Percentiles rank a stretch among this genome's conserved stretches.
These are phyloP conservation scores for Euwallacea similis DNA, from an alignment of 1,140 invertebrate genomes.

Conservation along the genomic window DNA sequence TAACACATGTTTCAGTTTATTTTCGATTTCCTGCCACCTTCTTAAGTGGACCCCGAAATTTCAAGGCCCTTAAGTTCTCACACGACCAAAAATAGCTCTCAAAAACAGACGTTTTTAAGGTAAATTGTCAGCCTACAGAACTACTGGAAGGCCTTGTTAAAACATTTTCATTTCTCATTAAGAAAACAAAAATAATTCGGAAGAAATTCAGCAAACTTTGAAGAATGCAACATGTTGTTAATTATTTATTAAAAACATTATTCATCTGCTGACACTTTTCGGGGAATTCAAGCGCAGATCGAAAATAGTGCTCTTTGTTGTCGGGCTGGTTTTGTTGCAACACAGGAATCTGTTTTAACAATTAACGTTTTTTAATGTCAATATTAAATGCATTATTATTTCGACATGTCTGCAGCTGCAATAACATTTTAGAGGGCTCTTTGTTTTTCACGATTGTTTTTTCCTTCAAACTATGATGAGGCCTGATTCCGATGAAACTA, in stretches of 20 bases:
- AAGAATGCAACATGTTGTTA: slow-evolving; percentile 7
- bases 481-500: not conserved
- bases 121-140: not conserved
- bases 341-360: slow-evolving; percentile 13
- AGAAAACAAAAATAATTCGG: not conserved
- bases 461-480: not conserved
- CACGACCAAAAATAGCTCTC: not conserved
- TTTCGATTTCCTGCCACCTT: slow-evolving; percentile 28
- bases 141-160: too few relatives aligned
- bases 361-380: slow-evolving; percentile 19
- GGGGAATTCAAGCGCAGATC: slow-evolving; percentile 1
- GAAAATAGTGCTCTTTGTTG: slow-evolving; percentile 8
- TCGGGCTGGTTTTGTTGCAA: slow-evolving; percentile 1
- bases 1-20: slow-evolving; percentile 27
- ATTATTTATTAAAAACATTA: slow-evolving; percentile 10
- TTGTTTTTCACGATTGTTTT: not conserved
- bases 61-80: slow-evolving; percentile 1
- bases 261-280: not conserved
- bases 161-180: not conserved
- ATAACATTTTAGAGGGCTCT: slow-evolving; percentile 4
- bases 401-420: slow-evolving; percentile 9
- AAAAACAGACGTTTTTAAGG: not conserved
- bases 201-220: not conserved
- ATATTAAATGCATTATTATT: slow-evolving; percentile 7
- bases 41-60: slow-evolving; percentile 9